These are phyloP conservation scores for Albula glossodonta DNA, from an alignment of 2,113 vertebrate genomes.

Conservation along the genomic window DNA sequence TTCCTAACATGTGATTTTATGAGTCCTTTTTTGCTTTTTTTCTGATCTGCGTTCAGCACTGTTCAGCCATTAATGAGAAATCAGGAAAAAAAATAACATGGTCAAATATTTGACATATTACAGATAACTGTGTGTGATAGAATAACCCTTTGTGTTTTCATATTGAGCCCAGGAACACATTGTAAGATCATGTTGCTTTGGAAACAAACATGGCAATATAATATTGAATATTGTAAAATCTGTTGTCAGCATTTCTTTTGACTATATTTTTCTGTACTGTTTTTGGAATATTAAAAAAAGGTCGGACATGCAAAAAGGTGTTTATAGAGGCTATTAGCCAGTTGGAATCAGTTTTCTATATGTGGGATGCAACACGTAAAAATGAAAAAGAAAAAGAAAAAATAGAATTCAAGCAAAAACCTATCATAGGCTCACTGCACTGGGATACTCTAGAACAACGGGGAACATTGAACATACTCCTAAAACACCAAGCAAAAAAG, in stretches of 20 bases:
- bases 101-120: not conserved
- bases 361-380: slow-evolving; percentile 94
- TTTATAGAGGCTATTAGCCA: slow-evolving; percentile 79
- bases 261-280: slow-evolving; percentile 7
- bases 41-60: too few relatives aligned
- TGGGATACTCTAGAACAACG: slow-evolving; percentile 60
- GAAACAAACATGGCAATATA: slow-evolving; percentile 29
- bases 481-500: slow-evolving; percentile 94
- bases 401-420: slow-evolving; percentile 85
- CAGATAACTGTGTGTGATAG: not conserved
- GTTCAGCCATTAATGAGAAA: too few relatives aligned
- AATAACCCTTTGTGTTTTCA: not conserved
- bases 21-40: too few relatives aligned
- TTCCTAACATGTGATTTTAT: too few relatives aligned
- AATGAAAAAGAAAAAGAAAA: slow-evolving; percentile 68
- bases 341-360: slow-evolving; percentile 75
- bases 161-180: slow-evolving; percentile 46
- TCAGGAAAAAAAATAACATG: too few relatives aligned
- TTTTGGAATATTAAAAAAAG: slow-evolving; percentile 38
- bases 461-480: slow-evolving; percentile 71
- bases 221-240: slow-evolving; percentile 15
- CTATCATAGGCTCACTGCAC: slow-evolving; percentile 64
- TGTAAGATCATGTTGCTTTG: slow-evolving; percentile 40
- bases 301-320: slow-evolving; percentile 86
- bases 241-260: slow-evolving; percentile 16